Evolutionary conservation across 2,797 vertebrate species (phyloP), one percentile per base, ranked within the genome.

Genomic region (Corythornis leucogaster): DNA sequence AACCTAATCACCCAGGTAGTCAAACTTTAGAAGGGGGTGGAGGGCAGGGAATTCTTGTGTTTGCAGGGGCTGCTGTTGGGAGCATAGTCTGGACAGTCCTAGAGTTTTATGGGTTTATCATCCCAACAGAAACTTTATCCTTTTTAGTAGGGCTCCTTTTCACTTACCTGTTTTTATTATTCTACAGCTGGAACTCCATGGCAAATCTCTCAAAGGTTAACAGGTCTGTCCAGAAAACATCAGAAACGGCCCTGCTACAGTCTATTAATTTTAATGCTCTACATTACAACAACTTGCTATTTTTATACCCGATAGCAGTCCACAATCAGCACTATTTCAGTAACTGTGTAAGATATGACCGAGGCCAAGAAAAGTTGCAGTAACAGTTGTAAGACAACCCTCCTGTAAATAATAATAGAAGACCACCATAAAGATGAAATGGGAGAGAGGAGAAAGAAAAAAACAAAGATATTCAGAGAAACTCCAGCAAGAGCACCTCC

Each of bases 191-290:
- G 64, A 93, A 87, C 64, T 89, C 76, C 19, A 85, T 25, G 2
- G 86, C 55, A 73, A 89, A 95, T 71, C 90, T 89, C 87, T 90
- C 85, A 93, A 93, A 97, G 95, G 87, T 95, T 96, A 97, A 96
- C 66, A 91, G 94, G 86, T 80, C 91, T 87, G 68, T 78, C 89
- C 94, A 75, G 82, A 97, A 90, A 96, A 90, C 40, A 35, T 64
- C 94, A 75, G 66, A 45, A 83, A 83, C 68, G 92, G 73, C 73
- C 61, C 4, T 35, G 76, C 83, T 90, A 74, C 87, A 89, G 79
- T 31, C 85, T 31, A 80, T 94, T 95, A 96, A 97, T 97, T 97
- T 96, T 95, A 95, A 97, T 91, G 85, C 88, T 83, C 80, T 73
- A 77, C 87, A 85, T 95, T 95, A 96, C 74, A 91, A 95, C 59